Percentiles rank a stretch among this genome's conserved stretches.
These are phyloP conservation scores for Perizoma flavofasciatum DNA, from an alignment of 2,888 invertebrate species.

Conservation along the genomic window DNA sequence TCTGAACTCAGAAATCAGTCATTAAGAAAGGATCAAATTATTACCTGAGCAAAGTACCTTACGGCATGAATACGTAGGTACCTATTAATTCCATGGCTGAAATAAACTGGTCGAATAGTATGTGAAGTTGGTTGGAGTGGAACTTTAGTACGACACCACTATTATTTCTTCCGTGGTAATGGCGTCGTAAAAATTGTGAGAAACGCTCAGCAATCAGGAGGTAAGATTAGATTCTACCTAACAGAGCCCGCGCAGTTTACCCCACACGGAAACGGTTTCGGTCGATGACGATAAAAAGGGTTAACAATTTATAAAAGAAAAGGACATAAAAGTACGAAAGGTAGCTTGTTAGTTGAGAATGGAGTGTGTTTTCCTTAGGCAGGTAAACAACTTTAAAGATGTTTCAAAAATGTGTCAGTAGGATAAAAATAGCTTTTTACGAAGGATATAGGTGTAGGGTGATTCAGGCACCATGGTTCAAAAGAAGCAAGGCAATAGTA, in stretches of 20 bases:
- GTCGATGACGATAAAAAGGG: conserved; percentile 62
- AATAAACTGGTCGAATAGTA: too few species aligned
- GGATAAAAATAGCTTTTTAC: conserved; percentile 7
- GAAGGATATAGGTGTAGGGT: too few species aligned
- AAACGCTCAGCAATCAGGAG: conserved; percentile 69
- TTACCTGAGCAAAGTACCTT: too few species aligned
- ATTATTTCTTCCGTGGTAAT: conserved; percentile 46
- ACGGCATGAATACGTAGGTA: too few species aligned
- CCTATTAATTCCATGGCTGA: too few species aligned
- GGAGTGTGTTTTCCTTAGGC: conserved; percentile 25
- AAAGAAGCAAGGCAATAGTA: too few species aligned
- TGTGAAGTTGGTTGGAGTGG: not conserved
- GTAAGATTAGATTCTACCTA: conserved; percentile 65
- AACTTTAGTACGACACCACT: conserved; percentile 1
- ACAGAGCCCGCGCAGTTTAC: conserved; percentile 38
- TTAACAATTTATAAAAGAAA: conserved; percentile 63
- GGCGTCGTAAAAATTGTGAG: conserved; percentile 72
- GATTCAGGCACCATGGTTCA: too few species aligned
- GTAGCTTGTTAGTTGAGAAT: conserved; percentile 34
- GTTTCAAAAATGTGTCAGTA: conserved; percentile 14
- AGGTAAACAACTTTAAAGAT: conserved; percentile 21
- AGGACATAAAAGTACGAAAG: conserved; percentile 22
- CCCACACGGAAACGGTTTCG: conserved; percentile 46
- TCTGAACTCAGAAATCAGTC: too few species aligned
- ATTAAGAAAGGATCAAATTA: too few species aligned